A percentile compares a stretch with the other conserved stretches of the same genome.
phyloP scores from a whole-genome alignment of 2,888 invertebrate genomes.

The Drosophila pseudotalamancana region DNA sequence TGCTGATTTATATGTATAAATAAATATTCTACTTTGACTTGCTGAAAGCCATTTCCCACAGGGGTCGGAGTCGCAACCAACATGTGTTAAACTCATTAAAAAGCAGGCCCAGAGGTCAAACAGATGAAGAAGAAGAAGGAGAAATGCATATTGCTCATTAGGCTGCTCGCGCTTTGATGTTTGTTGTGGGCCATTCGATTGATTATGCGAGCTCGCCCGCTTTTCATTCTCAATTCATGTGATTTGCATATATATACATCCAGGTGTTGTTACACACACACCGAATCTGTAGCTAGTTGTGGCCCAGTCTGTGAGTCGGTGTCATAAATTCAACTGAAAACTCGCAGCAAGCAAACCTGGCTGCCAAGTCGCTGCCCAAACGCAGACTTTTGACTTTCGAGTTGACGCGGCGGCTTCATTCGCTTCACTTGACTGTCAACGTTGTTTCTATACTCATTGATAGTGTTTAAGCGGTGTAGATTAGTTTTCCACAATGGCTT shows the following conservation, averaged over 20 bases:
- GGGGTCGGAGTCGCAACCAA: constrained; percentile 22
- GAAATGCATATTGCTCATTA: constrained; percentile 71
- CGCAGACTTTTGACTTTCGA: constrained; percentile 19
- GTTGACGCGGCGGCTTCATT: constrained; percentile 31
- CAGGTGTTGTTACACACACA: constrained; percentile 42
- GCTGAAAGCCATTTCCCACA: constrained; percentile 68
- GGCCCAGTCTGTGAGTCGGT: constrained; percentile 30
- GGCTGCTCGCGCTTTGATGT: constrained; percentile 67
- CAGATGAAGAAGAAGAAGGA: constrained; percentile 46
- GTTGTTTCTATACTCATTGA: too few species aligned
- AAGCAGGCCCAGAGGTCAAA: constrained; percentile 50
- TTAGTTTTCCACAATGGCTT: too few species aligned
- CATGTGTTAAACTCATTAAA: constrained; percentile 42
- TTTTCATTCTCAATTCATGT: constrained; percentile 51
- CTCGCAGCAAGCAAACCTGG: constrained; percentile 47
- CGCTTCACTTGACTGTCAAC: constrained; percentile 44
- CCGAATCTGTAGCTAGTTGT: constrained; percentile 15
- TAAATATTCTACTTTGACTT: constrained; percentile 38
- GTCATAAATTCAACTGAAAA: constrained; percentile 61
- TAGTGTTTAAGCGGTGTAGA: too few species aligned
- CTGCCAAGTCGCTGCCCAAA: constrained; percentile 63
- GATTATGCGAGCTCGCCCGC: constrained; percentile 38
- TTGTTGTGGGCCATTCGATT: constrained; percentile 13
- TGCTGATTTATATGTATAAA: constrained; percentile 50
- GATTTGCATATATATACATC: constrained; percentile 59